Evolutionary conservation across 2,113 vertebrate species (phyloP).

Genomic region (Oreochromis aureus): DNA sequence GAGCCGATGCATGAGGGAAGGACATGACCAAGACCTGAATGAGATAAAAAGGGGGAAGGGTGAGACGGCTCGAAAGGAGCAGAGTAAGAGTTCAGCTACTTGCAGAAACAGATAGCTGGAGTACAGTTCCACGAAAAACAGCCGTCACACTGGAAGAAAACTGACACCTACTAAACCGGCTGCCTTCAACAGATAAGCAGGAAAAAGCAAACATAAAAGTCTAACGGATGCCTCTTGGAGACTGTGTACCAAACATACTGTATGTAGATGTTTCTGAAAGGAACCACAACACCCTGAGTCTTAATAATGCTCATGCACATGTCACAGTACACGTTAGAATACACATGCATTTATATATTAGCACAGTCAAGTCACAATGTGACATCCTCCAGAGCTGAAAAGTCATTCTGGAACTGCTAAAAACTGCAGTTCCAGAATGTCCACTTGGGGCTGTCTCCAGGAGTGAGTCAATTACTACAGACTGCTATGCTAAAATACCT

Average conservation of each 20-base stretch:
- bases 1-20: constrained; percentile 6
- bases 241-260: not conserved
- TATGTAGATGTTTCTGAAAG: not conserved
- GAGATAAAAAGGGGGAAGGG: not conserved
- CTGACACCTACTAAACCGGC: not conserved
- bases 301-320: not conserved
- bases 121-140: not conserved
- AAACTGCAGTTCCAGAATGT: not conserved
- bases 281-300: not conserved
- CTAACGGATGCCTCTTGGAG: not conserved
- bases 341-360: not conserved
- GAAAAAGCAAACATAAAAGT: not conserved
- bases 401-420: not conserved
- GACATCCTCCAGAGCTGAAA: not conserved
- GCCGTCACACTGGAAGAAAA: not conserved
- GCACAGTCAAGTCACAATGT: not conserved
- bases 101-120: not conserved
- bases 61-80: not conserved
- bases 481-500: not conserved
- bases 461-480: not conserved
- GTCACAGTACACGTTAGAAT: not conserved
- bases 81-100: not conserved
- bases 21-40: not conserved
- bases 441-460: not conserved
- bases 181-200: not conserved